Base-by-base conservation (phyloP, 2,888 invertebrate species). In the Cinara cedri region DNA sequence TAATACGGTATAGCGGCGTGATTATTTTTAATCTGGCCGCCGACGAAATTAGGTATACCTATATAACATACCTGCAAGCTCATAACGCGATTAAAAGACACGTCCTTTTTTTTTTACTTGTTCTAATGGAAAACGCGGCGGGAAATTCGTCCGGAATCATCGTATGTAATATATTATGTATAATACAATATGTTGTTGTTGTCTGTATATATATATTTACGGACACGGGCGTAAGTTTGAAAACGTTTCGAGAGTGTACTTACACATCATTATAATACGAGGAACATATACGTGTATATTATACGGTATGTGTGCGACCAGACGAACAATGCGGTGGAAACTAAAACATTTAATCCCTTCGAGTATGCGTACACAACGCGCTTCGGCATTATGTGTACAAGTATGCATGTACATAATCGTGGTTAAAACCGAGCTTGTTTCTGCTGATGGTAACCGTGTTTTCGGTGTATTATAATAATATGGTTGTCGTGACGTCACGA, bases 321-420 rank as follows among this genome's bases (percentile, higher is more conserved):
- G 49, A n/a, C 11, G 26, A 68, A 51, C 26, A 68, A 51, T 49
- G 8, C 26, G 26, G n/a, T n/a, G n/a, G 26, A 49, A 68, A n/a
- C 46, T 68, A 49, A 51, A 68, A 49, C 68, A 16, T 51, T 49
- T 49, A 68, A 68, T 68, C 68, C 68, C 26, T n/a, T 26, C 46
- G 6, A 6, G 34, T 34, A 34, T n/a, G n/a, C n/a, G n/a, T n/a
- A n/a, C n/a, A 34, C 6, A 34, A 34, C 34, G 6, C 3, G 6
- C 34, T 34, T 34, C 34, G 34, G 34, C 34, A 26, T 21, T 60
- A 24, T 24, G 60, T 26, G n/a, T n/a, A n/a, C n/a, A n/a, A n/a
- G n/a, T n/a, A n/a, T n/a, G n/a, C 60, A 6, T 34, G 34, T 34
- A 6, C 6, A 34, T 34, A 34, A 34, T 34, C 34, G 34, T 4